These are phyloP conservation scores for Nesoenas mayeri DNA, from an alignment of 2,113 vertebrate genomes.

Conservation along the genomic window DNA sequence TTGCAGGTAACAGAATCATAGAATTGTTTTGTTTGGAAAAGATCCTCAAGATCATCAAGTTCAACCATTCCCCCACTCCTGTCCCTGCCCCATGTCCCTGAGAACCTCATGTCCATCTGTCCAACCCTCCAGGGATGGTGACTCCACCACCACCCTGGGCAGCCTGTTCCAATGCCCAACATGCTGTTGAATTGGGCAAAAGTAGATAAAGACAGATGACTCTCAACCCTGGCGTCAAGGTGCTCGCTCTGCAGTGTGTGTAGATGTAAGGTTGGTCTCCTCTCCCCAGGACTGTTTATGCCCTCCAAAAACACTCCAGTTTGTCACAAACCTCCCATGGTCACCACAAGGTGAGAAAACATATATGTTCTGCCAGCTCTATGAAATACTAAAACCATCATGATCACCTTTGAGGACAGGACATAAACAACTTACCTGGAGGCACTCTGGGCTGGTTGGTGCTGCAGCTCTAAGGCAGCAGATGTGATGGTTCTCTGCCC, in stretches of 20 bases:
- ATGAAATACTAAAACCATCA: background rate
- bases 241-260: rapidly evolving
- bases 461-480: background rate
- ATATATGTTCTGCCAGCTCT: background rate
- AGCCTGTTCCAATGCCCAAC: too few relatives aligned
- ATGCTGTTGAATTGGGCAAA: background rate
- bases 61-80: too few relatives aligned
- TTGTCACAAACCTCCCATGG: background rate
- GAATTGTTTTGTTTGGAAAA: too few relatives aligned
- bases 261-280: background rate
- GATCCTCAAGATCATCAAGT: too few relatives aligned
- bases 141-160: too few relatives aligned
- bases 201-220: background rate
- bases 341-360: background rate
- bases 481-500: background rate
- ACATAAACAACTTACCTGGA: background rate
- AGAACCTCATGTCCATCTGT: too few relatives aligned
- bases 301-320: too few relatives aligned
- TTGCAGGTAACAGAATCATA: background rate
- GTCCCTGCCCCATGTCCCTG: too few relatives aligned
- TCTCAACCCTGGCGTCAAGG: background rate
- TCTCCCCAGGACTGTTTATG: background rate
- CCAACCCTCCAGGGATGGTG: too few relatives aligned
- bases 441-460: background rate
- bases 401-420: background rate